Evolutionary conservation across 2,113 vertebrate genomes (phyloP), one percentile per base, ranked within the genome.

Genomic region (Hyla sarda): DNA sequence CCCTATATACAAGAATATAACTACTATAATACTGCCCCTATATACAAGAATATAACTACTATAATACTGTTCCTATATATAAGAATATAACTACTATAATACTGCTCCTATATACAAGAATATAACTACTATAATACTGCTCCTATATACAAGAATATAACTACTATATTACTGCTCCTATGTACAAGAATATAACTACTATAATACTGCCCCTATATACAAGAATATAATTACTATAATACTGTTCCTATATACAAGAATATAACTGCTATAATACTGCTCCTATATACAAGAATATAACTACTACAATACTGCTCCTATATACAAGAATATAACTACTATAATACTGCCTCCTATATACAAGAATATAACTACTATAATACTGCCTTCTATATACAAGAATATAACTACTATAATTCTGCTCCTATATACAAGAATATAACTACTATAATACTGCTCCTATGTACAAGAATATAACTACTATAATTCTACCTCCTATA

Each of bases 21-120:
- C 58, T 62, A 62, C 58, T 62, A 62, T 62, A 62, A 62, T 62
- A 62, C 58, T 62, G n/a, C 58, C 21, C 54, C 54, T 58, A 23
- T 62, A 23, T 62, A 62, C 58, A 62, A 62, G 58, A 62, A 62
- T 62, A 62, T 62, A 62, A 28, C 58, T 25, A 62, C 54, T 41
- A 41, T 41, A 41, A 41, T 41, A 41, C 41, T 41, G 41, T 8
- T 8, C 41, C 41, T 41, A 41, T 41, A 41, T 41, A 41, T 8
- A 41, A 41, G 41, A 41, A 41, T 41, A 41, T 41, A 41, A 41
- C 41, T 41, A 41, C 41, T 41, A 41, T 41, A 41, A 41, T 41
- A 41, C 41, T 41, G 41, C 41, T 8, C 41, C 41, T 41, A 41
- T 41, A 41, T 41, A 41, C 41, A 41, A 41, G 41, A 41, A 41